phyloP scores from a whole-genome alignment of 2,888 invertebrate genomes.

The Tubulanus polymorphus region DNA sequence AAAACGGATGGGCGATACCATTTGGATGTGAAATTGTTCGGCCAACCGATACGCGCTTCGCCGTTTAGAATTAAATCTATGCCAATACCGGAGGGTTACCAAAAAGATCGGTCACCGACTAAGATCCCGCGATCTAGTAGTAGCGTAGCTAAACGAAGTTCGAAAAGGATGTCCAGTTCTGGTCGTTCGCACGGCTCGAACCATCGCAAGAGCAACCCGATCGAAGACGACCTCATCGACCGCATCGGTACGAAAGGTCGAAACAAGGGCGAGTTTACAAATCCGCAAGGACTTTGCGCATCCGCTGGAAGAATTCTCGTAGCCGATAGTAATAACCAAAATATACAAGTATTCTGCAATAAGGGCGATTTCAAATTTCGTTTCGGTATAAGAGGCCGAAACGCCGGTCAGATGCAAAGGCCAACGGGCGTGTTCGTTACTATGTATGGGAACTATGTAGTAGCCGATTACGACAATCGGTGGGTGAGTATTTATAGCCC shows the following conservation, averaged over 20 bases:
- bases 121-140: slow-evolving; percentile 46
- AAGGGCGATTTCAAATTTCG: slow-evolving; percentile 55
- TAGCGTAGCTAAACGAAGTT: slow-evolving; percentile 50
- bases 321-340: slow-evolving; percentile 58
- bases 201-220: slow-evolving; percentile 47
- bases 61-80: slow-evolving; percentile 52
- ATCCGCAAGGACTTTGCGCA: slow-evolving; percentile 58
- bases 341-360: slow-evolving; percentile 50
- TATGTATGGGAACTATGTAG: slow-evolving; percentile 55
- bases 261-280: slow-evolving; percentile 57
- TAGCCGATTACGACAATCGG: slow-evolving; percentile 59
- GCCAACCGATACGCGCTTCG: slow-evolving; percentile 53
- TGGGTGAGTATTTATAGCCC: slow-evolving; percentile 57
- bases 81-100: slow-evolving; percentile 33
- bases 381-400: slow-evolving; percentile 54
- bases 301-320: slow-evolving; percentile 53
- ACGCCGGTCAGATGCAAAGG: slow-evolving; percentile 56
- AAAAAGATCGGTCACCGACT: slow-evolving; percentile 34
- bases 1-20: slow-evolving; percentile 50
- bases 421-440: slow-evolving; percentile 57
- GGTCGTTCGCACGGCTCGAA: slow-evolving; percentile 52
- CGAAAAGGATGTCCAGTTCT: slow-evolving; percentile 48
- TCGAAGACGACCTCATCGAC: slow-evolving; percentile 56
- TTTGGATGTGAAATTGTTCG: slow-evolving; percentile 51
- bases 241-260: slow-evolving; percentile 56